phyloP scores from a whole-genome alignment of 2,113 vertebrate genomes.

The Vireo altiloquus region DNA sequence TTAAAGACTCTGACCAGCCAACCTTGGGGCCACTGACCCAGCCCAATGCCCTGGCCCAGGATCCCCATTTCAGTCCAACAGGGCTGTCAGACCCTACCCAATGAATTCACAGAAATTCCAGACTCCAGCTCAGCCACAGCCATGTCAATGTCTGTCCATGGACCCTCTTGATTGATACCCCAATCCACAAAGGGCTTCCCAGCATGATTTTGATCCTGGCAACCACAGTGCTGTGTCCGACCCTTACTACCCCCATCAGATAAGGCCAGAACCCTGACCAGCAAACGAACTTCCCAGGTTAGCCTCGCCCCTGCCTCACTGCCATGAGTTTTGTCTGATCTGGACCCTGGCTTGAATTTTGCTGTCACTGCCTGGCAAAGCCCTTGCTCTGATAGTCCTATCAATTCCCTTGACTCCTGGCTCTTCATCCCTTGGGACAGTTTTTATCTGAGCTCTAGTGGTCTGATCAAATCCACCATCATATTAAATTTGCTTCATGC shows the following conservation, averaged over 20 bases:
- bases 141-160: not conserved
- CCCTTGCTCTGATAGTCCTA: not conserved
- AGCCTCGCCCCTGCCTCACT: not conserved
- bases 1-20: not conserved
- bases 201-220: not conserved
- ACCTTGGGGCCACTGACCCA: not conserved
- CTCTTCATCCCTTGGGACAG: not conserved
- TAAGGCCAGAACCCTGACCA: not conserved
- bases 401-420: not conserved
- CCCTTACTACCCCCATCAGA: not conserved
- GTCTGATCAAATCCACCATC: not conserved
- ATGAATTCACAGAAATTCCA: not conserved
- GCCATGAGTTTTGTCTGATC: not conserved
- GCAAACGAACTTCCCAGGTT: not conserved
- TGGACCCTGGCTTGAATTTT: not conserved
- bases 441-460: not conserved
- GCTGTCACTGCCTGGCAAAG: not conserved
- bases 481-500: not conserved
- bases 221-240: fast-evolving
- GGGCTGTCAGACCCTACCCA: not conserved
- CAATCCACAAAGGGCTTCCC: not conserved
- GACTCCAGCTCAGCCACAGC: not conserved
- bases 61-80: not conserved
- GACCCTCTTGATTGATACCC: not conserved
- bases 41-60: not conserved